These are phyloP conservation scores for Condylostylus longicornis DNA, from an alignment of 1,140 invertebrate genomes.

Conservation along the genomic window DNA sequence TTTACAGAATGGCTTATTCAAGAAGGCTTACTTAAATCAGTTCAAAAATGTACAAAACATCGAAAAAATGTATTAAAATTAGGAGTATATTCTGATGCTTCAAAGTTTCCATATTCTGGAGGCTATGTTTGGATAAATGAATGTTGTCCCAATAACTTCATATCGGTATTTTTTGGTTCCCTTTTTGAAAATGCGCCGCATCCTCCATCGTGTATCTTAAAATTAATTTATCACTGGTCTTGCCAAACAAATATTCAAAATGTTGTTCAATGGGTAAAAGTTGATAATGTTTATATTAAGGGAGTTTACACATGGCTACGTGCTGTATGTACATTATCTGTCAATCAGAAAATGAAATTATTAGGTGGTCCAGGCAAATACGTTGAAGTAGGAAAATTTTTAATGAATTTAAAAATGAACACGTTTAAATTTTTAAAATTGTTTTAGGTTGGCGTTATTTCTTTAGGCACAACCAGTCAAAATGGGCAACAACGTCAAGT, in stretches of 20 bases:
- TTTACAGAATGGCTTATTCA: slow-evolving; percentile 82
- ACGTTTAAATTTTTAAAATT: neutral
- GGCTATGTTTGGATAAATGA: slow-evolving; percentile 81
- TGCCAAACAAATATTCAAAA: slow-evolving; percentile 78
- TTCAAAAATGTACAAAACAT: slow-evolving; percentile 58
- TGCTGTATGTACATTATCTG: slow-evolving; percentile 57
- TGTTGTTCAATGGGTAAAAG: slow-evolving; percentile 76
- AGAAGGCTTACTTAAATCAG: slow-evolving; percentile 58
- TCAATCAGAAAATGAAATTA: slow-evolving; percentile 54
- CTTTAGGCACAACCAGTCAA: slow-evolving; percentile 71
- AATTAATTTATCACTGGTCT: slow-evolving; percentile 78
- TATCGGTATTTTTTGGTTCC: slow-evolving; percentile 73
- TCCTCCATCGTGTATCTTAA: slow-evolving; percentile 60
- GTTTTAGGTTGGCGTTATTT: slow-evolving; percentile 59
- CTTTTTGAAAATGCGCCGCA: slow-evolving; percentile 71
- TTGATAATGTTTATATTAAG: slow-evolving; percentile 57
- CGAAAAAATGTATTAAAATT: slow-evolving; percentile 51
- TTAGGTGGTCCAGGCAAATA: slow-evolving; percentile 51
- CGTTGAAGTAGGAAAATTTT: slow-evolving; percentile 36
- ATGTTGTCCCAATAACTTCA: slow-evolving; percentile 65
- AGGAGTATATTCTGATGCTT: slow-evolving; percentile 67
- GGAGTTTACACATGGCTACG: slow-evolving; percentile 64
- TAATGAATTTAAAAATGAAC: neutral
- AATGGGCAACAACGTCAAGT: slow-evolving; percentile 68
- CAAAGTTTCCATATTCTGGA: slow-evolving; percentile 69